Base-by-base conservation (phyloP, 2,797 vertebrate genomes). In the Oreonectes daqikongensis region DNA sequence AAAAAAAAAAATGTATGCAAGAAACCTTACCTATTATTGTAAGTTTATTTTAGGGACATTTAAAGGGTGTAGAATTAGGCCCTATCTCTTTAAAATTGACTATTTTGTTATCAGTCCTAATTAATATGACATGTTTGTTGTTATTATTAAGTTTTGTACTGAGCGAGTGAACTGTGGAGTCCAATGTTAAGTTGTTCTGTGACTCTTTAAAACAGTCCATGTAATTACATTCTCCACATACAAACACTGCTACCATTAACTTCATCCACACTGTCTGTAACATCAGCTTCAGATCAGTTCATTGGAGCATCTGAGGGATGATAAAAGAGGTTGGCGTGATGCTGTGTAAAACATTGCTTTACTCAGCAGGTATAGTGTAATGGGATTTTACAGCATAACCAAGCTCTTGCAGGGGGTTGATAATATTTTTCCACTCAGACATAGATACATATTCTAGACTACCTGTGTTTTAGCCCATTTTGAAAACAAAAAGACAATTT, bases 291-390 rank as follows among this genome's bases (percentile, higher is more conserved):
- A 18, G 30, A 30, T 30, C 14, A 15, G 22, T 67, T 28, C 65
- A 57, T 52, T 38, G 40, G 24, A 73, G 50, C 59, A 73, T 60
- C 48, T 76, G 42, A 67, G 48, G 18, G 60, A 64, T 69, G 40
- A 68, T 20, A 53, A 28, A 28, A 53, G 60, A 53, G 11, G 77
- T 69, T 61, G 60, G n/a, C 24, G 4, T 24, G 66, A 69, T n/a
- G 64, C 70, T 59, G 57, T 42, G 66, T 77, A 71, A 81, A 72
- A 60, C 70, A 55, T 65, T 78, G 70, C 64, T 61, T 77, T 24
- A 55, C 69, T 78, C 81, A 53, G 78, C 72, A 80, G 78, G 80
- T 79, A 65, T 35, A 66, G 48, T 48, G 52, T 73, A 81, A 80
- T 77, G 67, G 75, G 63, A 82, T 84, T 83, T 64, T 40, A 78